Conservation (phyloP, 1,140 invertebrate genomes). For the Pachyrhynchus sulphureomaculatus region DNA sequence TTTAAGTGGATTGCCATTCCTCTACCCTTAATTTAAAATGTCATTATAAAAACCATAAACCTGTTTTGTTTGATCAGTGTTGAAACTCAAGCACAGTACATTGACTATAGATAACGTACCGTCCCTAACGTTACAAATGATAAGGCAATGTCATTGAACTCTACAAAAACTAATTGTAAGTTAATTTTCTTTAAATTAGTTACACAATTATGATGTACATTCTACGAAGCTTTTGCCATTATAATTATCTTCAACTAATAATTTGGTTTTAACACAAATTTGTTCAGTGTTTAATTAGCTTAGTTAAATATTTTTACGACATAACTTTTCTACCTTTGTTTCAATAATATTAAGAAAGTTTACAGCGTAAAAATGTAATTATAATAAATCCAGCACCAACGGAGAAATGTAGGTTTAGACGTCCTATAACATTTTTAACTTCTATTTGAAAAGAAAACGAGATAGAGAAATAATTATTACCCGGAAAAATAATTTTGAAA, state of each 20-base stretch:
- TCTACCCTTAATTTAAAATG: too few species aligned
- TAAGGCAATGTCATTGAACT: conserved; percentile 10
- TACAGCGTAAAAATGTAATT: neutral
- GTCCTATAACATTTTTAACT: too few species aligned
- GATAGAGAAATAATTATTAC: neutral
- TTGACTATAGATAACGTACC: neutral
- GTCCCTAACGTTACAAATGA: neutral
- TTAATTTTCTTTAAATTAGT: neutral
- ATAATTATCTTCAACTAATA: neutral
- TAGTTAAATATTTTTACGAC: too few species aligned
- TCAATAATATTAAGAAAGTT: neutral
- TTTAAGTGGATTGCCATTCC: too few species aligned
- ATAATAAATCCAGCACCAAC: too few species aligned
- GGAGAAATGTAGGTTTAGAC: too few species aligned
- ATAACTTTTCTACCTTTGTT: neutral
- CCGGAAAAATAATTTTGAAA: neutral
- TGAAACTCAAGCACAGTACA: neutral
- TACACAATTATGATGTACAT: conserved; percentile 7
- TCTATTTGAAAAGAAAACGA: too few species aligned
- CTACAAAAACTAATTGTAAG: neutral
- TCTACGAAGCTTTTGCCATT: neutral
- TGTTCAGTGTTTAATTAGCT: too few species aligned
- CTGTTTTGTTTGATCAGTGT: neutral
- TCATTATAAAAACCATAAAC: too few species aligned
- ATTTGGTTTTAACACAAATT: too few species aligned